Evolutionary conservation across 1,140 invertebrate genomes (phyloP).

Genomic region (Zelostemma sp.): DNA sequence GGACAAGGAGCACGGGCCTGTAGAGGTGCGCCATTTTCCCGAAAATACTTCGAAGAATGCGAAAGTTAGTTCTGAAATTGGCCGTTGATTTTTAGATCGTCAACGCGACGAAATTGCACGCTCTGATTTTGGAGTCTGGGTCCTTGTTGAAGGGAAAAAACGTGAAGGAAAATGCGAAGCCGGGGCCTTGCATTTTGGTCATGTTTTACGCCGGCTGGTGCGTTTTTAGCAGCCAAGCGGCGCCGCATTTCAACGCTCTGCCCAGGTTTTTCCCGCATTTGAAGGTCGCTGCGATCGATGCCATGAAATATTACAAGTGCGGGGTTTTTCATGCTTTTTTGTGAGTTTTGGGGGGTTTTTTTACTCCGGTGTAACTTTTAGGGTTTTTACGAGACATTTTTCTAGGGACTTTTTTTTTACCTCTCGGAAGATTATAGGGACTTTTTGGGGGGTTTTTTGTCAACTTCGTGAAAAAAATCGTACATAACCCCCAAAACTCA

Average conservation of each 20-base stretch:
- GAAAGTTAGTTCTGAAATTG: too few species aligned
- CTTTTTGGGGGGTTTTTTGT: too few species aligned
- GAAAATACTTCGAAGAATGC: too few species aligned
- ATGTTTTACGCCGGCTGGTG: constrained; percentile 93
- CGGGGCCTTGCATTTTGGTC: constrained; percentile 83
- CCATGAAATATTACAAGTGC: constrained; percentile 86
- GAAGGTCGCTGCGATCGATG: constrained; percentile 91
- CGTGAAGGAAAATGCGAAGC: constrained; percentile 62
- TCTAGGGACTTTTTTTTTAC: too few species aligned
- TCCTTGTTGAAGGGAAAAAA: constrained; percentile 65
- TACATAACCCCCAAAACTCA: not conserved
- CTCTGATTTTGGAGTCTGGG: constrained; percentile 71
- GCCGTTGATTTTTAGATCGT: constrained; percentile 71
- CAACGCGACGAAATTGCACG: constrained; percentile 71
- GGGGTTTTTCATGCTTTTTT: too few species aligned
- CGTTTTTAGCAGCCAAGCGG: constrained; percentile 89
- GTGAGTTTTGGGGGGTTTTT: too few species aligned
- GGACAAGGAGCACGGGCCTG: constrained; percentile 58
- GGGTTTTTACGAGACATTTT: too few species aligned
- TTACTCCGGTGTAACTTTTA: too few species aligned
- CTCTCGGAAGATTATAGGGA: too few species aligned
- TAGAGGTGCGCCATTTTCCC: constrained; percentile 53
- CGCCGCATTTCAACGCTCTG: constrained; percentile 91
- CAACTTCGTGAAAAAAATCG: too few species aligned
- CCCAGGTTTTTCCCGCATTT: constrained; percentile 87